Base-by-base conservation (phyloP, 1,140 invertebrate species). In the Drosophila bocqueti region DNA sequence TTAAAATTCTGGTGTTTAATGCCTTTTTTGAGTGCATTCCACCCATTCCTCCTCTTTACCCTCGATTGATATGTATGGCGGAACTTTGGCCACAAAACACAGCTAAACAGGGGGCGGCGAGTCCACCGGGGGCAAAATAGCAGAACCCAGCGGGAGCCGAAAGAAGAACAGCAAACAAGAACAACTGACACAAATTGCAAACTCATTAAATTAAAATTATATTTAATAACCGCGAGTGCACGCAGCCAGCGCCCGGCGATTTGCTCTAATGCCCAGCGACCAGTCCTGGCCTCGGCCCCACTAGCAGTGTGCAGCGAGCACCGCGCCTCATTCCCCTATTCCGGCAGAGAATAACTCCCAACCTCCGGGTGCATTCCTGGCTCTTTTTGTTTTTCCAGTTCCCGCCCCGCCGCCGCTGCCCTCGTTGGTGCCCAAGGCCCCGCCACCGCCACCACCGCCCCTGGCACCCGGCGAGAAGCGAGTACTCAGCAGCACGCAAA, bases 401-500 rank as follows among this genome's bases (percentile, higher is more conserved):
- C 87, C 91, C 63, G 84, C 87, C 63, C 91, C 91, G 13, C 91
- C 91, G 54, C 91, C 92, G 75, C 66, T 91, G 68, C 93, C 92
- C 47, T 92, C 92, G 52, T 59, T 91, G 82, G 91, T 91, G 62
- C 92, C 92, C 11, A 93, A 92, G 79, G 90, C 95, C 6, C 94
- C 96, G 47, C 96, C 96, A 59, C 95, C 96, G 57, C 96, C 96
- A 74, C 95, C 96, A 63, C 96, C 96, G 42, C 96, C 96, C 92
- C 83, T 81, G 94, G 69, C 74, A 61, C 43, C 91, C 26, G 77
- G 81, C 57, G 94, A 92, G 84, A 95, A 83, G 74, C 94, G 85
- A 45, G 34, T 36, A 91, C 79, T 96, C 4, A 91, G 82, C 26
- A 76, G 93, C 0, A 91, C 91, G 40, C 94, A 95, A 72, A 91